Evolutionary conservation across 2,113 vertebrate species (phyloP).

Genomic region (Gymnogyps californianus): DNA sequence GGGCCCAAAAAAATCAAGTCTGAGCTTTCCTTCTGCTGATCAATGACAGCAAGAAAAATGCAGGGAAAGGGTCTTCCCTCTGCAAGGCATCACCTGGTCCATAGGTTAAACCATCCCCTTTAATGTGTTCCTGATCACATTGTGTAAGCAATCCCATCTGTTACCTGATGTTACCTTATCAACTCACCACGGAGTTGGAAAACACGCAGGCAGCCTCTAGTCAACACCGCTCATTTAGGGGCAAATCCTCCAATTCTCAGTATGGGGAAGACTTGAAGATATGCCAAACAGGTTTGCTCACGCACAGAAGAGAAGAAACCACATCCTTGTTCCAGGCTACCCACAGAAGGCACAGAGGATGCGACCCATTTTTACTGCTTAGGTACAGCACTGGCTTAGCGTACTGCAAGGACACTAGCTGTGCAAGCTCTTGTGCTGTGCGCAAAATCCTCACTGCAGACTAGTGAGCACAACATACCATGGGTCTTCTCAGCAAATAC

Average conservation of each 20-base stretch:
- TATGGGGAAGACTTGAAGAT: neutral
- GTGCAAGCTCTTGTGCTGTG: neutral
- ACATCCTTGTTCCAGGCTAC: neutral
- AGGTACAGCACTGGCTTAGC: neutral
- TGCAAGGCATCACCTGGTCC: neutral
- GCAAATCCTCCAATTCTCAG: neutral
- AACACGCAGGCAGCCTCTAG: neutral
- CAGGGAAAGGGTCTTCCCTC: neutral
- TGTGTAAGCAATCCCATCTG: neutral
- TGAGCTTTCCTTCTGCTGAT: neutral
- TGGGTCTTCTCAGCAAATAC: neutral
- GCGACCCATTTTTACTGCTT: neutral
- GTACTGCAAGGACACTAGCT: accelerated
- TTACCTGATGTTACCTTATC: neutral
- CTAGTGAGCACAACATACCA: accelerated
- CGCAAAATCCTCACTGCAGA: neutral
- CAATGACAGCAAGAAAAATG: neutral
- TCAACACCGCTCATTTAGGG: neutral
- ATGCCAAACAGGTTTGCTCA: neutral
- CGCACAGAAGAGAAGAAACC: neutral
- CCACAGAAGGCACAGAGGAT: neutral
- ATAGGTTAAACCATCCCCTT: neutral
- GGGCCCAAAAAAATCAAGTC: neutral
- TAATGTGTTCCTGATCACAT: neutral
- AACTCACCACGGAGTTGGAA: accelerated